These are phyloP conservation scores for Urocolius indicus DNA, from an alignment of 2,113 vertebrate genomes.

Conservation along the genomic window DNA sequence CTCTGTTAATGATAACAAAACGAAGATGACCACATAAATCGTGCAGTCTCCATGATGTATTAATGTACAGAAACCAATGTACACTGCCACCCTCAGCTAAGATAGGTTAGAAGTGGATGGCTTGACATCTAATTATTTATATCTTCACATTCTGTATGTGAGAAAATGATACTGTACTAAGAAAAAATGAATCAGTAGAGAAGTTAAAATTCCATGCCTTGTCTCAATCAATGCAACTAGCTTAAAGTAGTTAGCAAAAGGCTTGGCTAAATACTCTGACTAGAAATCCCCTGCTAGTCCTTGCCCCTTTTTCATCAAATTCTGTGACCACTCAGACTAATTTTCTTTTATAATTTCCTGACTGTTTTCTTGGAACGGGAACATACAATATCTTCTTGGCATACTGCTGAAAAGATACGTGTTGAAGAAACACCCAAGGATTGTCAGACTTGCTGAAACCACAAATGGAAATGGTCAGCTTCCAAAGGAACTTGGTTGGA, in stretches of 20 bases:
- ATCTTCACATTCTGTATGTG: background rate
- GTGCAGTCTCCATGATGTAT: background rate
- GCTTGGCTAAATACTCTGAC: background rate
- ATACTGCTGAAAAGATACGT: rapidly evolving
- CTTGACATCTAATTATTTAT: background rate
- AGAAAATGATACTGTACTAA: background rate
- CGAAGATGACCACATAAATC: background rate
- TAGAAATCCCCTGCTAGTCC: background rate
- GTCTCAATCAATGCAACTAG: background rate
- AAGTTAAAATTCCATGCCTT: background rate
- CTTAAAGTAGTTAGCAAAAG: background rate
- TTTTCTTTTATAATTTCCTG: background rate
- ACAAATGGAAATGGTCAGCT: background rate
- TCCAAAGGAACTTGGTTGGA: background rate
- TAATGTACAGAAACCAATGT: background rate
- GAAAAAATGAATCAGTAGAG: background rate
- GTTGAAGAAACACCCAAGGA: background rate
- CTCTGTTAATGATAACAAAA: background rate
- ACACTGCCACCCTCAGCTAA: background rate
- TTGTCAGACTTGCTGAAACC: background rate
- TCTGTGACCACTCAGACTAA: background rate
- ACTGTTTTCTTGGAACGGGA: background rate
- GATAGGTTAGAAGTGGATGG: background rate
- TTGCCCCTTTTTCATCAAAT: background rate
- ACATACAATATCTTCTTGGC: background rate